Percentiles rank a stretch among this genome's conserved stretches.
Conservation (phyloP, 2,888 invertebrate genomes). For the Liodrosophila aerea region DNA sequence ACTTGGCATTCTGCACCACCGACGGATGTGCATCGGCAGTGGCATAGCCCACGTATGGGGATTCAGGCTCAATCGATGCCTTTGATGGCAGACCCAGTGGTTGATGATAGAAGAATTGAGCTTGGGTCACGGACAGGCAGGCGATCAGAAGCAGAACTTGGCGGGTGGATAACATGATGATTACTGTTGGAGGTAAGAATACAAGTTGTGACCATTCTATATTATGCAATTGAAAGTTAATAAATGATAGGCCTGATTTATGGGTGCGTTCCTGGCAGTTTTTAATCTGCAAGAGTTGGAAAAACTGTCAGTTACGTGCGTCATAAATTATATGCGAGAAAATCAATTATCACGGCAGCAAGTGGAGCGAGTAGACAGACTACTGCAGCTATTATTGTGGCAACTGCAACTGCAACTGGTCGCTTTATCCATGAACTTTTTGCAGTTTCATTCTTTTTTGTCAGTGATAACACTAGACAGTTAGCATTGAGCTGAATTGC, state of each 20-base stretch:
- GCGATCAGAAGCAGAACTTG: slow-evolving; percentile 43
- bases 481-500: slow-evolving; percentile 47
- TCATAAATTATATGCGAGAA: slow-evolving; percentile 76
- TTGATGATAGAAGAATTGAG: slow-evolving; percentile 75
- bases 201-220: slow-evolving; percentile 37
- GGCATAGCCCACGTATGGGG: slow-evolving; percentile 66
- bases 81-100: slow-evolving; percentile 42
- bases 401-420: slow-evolving; percentile 21
- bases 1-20: slow-evolving; percentile 87
- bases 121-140: slow-evolving; percentile 45
- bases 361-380: slow-evolving; percentile 35
- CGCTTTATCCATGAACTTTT: slow-evolving; percentile 69
- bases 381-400: slow-evolving; percentile 3
- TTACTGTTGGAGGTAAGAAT: slow-evolving; percentile 13
- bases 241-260: slow-evolving; percentile 69
- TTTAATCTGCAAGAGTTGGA: slow-evolving; percentile 59
- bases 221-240: slow-evolving; percentile 46
- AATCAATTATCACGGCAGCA: slow-evolving; percentile 71
- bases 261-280: slow-evolving; percentile 47
- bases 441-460: slow-evolving; percentile 44
- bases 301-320: slow-evolving; percentile 69
- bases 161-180: slow-evolving; percentile 51
- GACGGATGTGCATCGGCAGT: slow-evolving; percentile 86
- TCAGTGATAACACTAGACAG: slow-evolving; percentile 61
- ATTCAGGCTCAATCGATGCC: slow-evolving; percentile 33